Evolutionary conservation across 2,888 invertebrate genomes (phyloP), one percentile per base, ranked within the genome.

Genomic region (Orchestes rusci): DNA sequence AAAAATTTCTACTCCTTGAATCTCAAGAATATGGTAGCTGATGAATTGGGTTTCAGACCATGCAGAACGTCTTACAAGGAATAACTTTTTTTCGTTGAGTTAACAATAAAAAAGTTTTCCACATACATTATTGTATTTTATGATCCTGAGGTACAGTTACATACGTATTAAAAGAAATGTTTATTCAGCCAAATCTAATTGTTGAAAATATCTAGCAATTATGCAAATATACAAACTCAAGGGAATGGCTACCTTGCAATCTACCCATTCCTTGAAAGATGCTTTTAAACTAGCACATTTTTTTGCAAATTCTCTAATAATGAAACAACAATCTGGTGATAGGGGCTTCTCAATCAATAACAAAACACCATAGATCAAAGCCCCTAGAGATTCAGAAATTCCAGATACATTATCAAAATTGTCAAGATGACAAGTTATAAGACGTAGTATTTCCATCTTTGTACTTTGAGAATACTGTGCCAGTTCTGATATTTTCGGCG

Each of bases 181-280:
- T n/a, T n/a, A n/a, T 10, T 85, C 85, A 17, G 79, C 80, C 58
- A 88, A 70, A 67, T 88, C 88, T 53, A 74, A 69, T 65, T 89
- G 87, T 52, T 78, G 74, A 68, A 83, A 88, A 67, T 83, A 85
- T 57, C 77, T 73, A 29, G 80, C 76, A 33, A 87, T 79, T 52
- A 88, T 67, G 64, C 84, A 84, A 60, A 88, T 84, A 57, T 83
- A 77, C 38, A 87, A 70, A 68, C 84, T 87, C 29, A 84, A 62
- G 5, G 81, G 74, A 35, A 69, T 65, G 33, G 73, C 73, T 30
- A 69, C 62, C 41, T 63, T 56, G 52, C 56, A 59, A 20, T 67
- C 61, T 45, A 67, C 62, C 50, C 70, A 69, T 17, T 48, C 62
- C 27, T 53, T 31, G 17, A 65, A 55, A 18, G 52, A 53, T 3